Conservation (phyloP, 1,140 invertebrate species). For the Bilobella aurantiaca region DNA sequence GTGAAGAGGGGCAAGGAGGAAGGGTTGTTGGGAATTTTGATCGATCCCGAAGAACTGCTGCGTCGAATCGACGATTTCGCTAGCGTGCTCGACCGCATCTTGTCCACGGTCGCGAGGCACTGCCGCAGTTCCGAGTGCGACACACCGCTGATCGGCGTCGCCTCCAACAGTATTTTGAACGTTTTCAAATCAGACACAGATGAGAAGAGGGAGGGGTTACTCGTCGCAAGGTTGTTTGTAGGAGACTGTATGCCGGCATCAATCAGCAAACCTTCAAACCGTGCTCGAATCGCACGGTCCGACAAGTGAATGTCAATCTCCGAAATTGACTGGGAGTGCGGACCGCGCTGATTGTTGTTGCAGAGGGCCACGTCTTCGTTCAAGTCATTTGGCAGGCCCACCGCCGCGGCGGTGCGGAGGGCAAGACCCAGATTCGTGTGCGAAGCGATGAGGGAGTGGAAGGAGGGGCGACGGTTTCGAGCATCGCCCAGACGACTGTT, state of each 20-base stretch:
- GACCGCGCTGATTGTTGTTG: background rate
- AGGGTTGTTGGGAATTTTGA: background rate
- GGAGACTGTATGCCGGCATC: constrained; percentile 24
- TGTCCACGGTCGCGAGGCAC: constrained; percentile 23
- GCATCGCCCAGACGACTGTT: background rate
- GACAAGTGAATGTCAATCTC: constrained; percentile 14
- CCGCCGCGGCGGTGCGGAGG: constrained; percentile 14
- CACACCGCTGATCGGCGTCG: constrained; percentile 26
- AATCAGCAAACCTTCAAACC: constrained; percentile 23
- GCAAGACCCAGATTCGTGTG: constrained; percentile 21
- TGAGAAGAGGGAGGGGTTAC: constrained; percentile 13
- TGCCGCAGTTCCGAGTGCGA: constrained; percentile 22
- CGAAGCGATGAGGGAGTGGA: constrained; percentile 22
- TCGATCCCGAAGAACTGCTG: background rate
- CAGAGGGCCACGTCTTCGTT: too few species aligned
- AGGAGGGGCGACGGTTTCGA: constrained; percentile 7
- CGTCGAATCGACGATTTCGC: constrained; percentile 4
- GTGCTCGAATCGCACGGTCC: constrained; percentile 11
- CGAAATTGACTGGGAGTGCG: background rate
- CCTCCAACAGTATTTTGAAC: constrained; percentile 26
- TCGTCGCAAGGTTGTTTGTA: constrained; percentile 13
- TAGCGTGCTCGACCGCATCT: constrained; percentile 12
- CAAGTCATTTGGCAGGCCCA: background rate
- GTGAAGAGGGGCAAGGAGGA: constrained; percentile 9
- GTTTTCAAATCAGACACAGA: constrained; percentile 25